These are phyloP conservation scores for Dascyllus trimaculatus DNA, from an alignment of 2,113 vertebrate genomes.

Conservation along the genomic window DNA sequence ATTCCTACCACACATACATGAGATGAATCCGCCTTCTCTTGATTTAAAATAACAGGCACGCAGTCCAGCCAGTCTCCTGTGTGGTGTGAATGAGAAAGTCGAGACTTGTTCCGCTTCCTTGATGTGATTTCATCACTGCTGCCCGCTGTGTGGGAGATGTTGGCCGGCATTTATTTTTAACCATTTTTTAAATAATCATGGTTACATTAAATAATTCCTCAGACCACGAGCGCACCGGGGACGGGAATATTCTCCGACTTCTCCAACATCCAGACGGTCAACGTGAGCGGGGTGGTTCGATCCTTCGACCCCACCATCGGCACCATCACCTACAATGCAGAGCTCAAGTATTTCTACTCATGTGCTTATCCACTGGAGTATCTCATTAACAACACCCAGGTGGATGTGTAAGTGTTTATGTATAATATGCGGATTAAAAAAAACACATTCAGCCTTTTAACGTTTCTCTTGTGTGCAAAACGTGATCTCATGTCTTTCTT, in stretches of 20 bases:
- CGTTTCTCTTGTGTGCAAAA: not conserved
- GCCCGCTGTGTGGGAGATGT: slow-evolving; percentile 11
- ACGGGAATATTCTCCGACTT: slow-evolving; percentile 79
- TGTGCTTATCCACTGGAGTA: slow-evolving; percentile 85
- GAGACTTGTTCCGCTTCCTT: slow-evolving; percentile 31
- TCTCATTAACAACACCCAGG: slow-evolving; percentile 82
- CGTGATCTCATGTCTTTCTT: slow-evolving; percentile 1
- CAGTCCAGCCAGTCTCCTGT: slow-evolving; percentile 10
- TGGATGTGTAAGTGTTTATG: slow-evolving; percentile 77
- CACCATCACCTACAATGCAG: slow-evolving; percentile 79
- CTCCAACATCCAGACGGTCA: slow-evolving; percentile 81
- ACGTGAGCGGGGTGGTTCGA: slow-evolving; percentile 77
- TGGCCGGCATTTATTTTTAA: slow-evolving; percentile 44
- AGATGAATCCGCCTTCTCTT: slow-evolving; percentile 26
- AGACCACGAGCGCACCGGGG: slow-evolving; percentile 73
- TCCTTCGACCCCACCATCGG: slow-evolving; percentile 76
- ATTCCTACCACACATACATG: slow-evolving; percentile 6
- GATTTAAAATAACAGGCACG: slow-evolving; percentile 11
- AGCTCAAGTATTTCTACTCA: slow-evolving; percentile 83
- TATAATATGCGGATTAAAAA: not conserved
- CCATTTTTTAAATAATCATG: slow-evolving; percentile 31
- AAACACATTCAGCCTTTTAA: not conserved
- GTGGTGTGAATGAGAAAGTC: slow-evolving; percentile 13
- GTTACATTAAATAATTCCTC: slow-evolving; percentile 32
- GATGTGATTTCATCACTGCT: slow-evolving; percentile 50